phyloP scores from a whole-genome alignment of 23 tunicate genomes.

The Aplidium turbinatum region DNA sequence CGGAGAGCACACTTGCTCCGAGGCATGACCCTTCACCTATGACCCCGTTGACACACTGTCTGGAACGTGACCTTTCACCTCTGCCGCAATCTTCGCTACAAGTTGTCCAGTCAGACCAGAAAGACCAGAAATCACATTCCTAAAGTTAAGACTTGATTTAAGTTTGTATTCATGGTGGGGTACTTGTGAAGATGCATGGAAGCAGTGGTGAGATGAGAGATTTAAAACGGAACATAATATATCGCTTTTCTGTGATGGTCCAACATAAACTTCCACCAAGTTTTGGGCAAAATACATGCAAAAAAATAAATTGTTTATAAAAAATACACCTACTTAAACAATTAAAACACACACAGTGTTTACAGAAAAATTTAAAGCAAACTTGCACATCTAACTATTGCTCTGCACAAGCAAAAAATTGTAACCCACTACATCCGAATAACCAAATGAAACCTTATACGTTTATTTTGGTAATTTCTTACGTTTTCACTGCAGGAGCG shows the following conservation, averaged over 20 bases:
- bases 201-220: no score
- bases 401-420: neutral
- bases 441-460: neutral
- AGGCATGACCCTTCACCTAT: slow-evolving; percentile 66
- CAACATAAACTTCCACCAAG: neutral
- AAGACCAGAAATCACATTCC: slow-evolving; percentile 64
- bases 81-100: slow-evolving; percentile 75
- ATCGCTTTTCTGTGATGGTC: no score
- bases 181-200: no score
- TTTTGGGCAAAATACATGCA: neutral
- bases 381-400: neutral
- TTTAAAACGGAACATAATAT: no score
- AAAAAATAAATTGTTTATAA: neutral
- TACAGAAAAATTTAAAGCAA: neutral
- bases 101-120: slow-evolving; percentile 73
- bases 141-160: neutral
- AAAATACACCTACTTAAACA: neutral
- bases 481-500: slow-evolving; percentile 27
- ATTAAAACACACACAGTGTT: neutral
- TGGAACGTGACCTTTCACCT: slow-evolving; percentile 49
- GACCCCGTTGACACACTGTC: slow-evolving; percentile 68
- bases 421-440: no score
- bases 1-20: slow-evolving; percentile 34
- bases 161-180: no score
- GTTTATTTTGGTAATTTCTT: slow-evolving; percentile 3